Evolutionary conservation across 2,888 invertebrate genomes (phyloP), one percentile per base, ranked within the genome.

Genomic region (Smittia sp.): DNA sequence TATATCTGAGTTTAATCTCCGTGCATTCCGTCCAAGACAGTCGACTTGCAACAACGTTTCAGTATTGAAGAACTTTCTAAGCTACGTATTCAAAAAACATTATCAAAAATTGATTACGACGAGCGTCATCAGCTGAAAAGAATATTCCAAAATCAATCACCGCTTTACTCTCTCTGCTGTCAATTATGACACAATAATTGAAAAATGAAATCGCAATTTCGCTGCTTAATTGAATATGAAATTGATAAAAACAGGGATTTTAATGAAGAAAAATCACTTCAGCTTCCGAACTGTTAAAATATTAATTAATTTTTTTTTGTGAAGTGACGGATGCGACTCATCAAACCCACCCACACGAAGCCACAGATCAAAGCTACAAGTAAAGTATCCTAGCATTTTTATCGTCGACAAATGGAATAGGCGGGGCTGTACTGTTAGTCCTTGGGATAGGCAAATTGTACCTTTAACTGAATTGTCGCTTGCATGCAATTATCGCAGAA

Each of bases 141-240:
- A 46, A 46, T 46, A 6, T 46, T 6, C 46, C 22, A 22, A 7
- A 20, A 22, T 58, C 58, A 58, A 58, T 58, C 58, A 58, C 18
- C 9, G 58, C 20, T 20, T n/a, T 18, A 58, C n/a, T 58, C n/a
- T 58, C 58, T 22, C 3, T 58, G 58, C 58, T 58, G 58, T 58
- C 58, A 58, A 58, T 58, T 58, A 58, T 58, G 58, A 58, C n/a
- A 20, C 2, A 58, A 58, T 58, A 58, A 58, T 58, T 58, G 58
- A 58, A 58, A 58, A 58, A 58, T 22, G 58, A 58, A 58, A 58
- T 58, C 22, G 18, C 18, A 58, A 58, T 22, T 20, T 20, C 22
- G 58, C 58, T 22, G 22, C 18, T 22, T 46, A 58, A 58, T 20
- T 22, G 22, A 58, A 58, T 58, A 58, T 58, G 15, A 20, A 18